phyloP scores from a whole-genome alignment of 2,888 invertebrate genomes.

The Chalcosyrphus nemorum region DNA sequence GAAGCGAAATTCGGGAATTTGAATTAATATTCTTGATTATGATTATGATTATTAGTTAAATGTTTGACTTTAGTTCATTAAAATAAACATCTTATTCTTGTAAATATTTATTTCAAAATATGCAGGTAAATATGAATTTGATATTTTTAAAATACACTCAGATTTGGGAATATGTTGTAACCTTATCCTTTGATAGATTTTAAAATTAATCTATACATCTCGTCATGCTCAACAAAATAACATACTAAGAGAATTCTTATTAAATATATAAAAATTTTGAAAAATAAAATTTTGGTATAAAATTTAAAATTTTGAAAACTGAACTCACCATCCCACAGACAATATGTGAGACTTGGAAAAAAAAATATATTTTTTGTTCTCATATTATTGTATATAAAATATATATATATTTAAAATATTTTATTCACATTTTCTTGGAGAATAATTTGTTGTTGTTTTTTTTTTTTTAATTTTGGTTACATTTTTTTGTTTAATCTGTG shows the following conservation, averaged over 20 bases:
- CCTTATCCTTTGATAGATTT: not conserved
- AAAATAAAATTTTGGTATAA: constrained; percentile 31
- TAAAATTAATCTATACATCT: not conserved
- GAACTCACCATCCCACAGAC: constrained; percentile 12
- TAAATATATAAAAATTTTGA: constrained; percentile 3
- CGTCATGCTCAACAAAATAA: not conserved
- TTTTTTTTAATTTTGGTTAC: not conserved
- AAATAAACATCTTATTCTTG: constrained; percentile 20
- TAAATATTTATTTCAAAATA: constrained; percentile 72
- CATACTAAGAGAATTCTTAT: not conserved
- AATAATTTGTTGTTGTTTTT: not conserved
- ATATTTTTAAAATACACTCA: constrained; percentile 28
- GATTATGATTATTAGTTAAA: too few relatives aligned
- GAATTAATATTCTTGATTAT: too few relatives aligned
- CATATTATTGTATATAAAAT: constrained; percentile 30
- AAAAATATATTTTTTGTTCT: not conserved
- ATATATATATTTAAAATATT: not conserved
- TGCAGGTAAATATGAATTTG: constrained; percentile 58
- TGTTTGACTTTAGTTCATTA: too few relatives aligned
- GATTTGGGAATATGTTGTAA: constrained; percentile 6
- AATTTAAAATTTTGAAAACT: constrained; percentile 4
- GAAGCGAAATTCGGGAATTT: too few relatives aligned
- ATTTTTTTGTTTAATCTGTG: not conserved
- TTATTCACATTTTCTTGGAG: not conserved
- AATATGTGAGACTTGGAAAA: not conserved